Base-by-base conservation (phyloP, 2,113 vertebrate species). In the Ondatra zibethicus region DNA sequence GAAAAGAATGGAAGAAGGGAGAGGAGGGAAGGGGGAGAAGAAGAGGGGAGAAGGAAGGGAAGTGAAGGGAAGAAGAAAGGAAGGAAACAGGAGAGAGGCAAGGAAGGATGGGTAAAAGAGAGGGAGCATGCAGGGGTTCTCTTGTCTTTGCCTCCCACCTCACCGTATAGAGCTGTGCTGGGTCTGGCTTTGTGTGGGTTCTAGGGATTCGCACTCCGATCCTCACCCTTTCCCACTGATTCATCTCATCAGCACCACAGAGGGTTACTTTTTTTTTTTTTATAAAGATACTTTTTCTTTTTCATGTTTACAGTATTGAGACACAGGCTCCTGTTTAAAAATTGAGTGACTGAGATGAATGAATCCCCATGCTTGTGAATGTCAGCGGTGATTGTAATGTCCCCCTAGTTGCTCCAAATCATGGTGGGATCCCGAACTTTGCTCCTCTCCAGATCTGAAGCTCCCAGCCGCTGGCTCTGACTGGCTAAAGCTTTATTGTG, bases 21-120 rank as follows among this genome's bases (percentile, higher is more conserved):
- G 33, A 36, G 31, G 16, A 23, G 3, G 7, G 39, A 16, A 45
- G 58, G 1, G 12, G 5, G 0, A 19, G 21, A 11, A 82, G 75
- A 19, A 13, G 29, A 25, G 7, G 25, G 12, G n/a, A 78, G 2
- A 21, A 17, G 4, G 23, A 6, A 8, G 1, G n/a, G 11, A 3
- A 42, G 3, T 7, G 19, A 25, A 23, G 2, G 10, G 31, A 8
- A 33, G 8, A 68, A 8, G 61, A 6, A 14, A 5, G 29, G 9
- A n/a, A n/a, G 33, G 31, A 58, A 42, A 13, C 3, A 31, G 4
- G 36, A 29, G n/a, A 66, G 33, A 47, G 68, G 47, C 12, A 17
- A 33, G 50, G 39, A 61, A 42, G 9, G 3, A 36, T 17, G 33
- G 33, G 13, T 70, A 19, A 36, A 19, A 36, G 68, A 36, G 33